Evolutionary conservation across 2,113 vertebrate genomes (phyloP).

Genomic region (Casuarius casuarius): DNA sequence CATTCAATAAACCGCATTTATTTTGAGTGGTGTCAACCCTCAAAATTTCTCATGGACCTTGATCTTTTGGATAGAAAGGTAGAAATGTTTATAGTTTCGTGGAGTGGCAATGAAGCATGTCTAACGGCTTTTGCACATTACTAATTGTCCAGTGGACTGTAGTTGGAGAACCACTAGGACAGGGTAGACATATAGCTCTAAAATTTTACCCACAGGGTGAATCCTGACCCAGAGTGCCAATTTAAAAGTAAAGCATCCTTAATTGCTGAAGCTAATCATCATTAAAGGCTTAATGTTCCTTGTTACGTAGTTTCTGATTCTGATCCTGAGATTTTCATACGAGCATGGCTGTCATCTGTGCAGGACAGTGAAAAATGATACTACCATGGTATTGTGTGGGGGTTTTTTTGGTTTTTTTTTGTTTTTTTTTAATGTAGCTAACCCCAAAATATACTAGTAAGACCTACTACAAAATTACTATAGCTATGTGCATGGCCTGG

Average conservation of each 20-base stretch:
- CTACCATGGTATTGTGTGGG: rapidly evolving
- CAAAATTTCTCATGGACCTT: background rate
- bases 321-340: background rate
- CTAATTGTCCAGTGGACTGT: background rate
- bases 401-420: background rate
- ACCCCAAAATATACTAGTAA: no score
- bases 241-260: background rate
- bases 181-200: background rate
- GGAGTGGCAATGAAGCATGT: rapidly evolving
- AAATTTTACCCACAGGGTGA: background rate
- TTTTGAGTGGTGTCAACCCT: background rate
- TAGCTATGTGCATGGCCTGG: background rate
- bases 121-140: background rate
- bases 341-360: background rate
- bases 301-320: background rate
- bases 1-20: background rate
- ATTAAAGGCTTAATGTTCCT: conserved; percentile 23
- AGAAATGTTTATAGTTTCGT: background rate
- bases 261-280: conserved; percentile 2
- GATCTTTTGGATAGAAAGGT: background rate
- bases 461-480: background rate
- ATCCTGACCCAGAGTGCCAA: background rate
- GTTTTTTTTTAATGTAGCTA: background rate
- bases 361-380: background rate
- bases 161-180: background rate